Conservation (phyloP, 2,113 vertebrate species). For the Natator depressus region DNA sequence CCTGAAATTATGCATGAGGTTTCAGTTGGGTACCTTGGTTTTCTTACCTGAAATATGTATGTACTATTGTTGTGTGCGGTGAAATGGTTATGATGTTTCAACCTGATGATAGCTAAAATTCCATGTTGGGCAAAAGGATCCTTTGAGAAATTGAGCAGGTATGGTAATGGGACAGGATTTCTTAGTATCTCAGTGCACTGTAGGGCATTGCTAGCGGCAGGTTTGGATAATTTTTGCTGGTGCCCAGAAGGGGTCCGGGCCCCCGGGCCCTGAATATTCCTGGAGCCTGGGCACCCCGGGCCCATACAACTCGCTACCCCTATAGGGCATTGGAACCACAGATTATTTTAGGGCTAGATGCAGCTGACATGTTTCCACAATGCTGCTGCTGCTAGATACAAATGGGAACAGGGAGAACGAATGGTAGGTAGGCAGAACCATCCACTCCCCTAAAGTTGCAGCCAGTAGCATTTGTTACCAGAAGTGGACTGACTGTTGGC, state of each 20-base stretch:
- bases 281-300: too few relatives aligned
- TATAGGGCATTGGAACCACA: neutral
- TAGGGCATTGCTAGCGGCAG: too few relatives aligned
- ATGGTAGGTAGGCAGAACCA: neutral
- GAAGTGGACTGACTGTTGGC: neutral
- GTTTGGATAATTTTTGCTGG: too few relatives aligned
- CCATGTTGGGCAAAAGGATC: neutral
- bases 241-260: too few relatives aligned
- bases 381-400: neutral
- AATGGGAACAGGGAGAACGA: neutral
- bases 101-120: neutral
- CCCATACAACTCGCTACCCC: too few relatives aligned
- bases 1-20: neutral
- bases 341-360: neutral
- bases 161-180: neutral
- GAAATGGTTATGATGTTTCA: neutral
- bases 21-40: neutral
- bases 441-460: neutral
- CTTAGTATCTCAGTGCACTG: neutral
- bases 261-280: too few relatives aligned
- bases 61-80: neutral
- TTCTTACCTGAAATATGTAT: neutral
- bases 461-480: neutral
- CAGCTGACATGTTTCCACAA: neutral
- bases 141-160: neutral